Percentiles rank a stretch among this genome's conserved stretches.
phyloP scores from a whole-genome alignment of 2,888 invertebrate species.

The Dicranocentrus wangi region DNA sequence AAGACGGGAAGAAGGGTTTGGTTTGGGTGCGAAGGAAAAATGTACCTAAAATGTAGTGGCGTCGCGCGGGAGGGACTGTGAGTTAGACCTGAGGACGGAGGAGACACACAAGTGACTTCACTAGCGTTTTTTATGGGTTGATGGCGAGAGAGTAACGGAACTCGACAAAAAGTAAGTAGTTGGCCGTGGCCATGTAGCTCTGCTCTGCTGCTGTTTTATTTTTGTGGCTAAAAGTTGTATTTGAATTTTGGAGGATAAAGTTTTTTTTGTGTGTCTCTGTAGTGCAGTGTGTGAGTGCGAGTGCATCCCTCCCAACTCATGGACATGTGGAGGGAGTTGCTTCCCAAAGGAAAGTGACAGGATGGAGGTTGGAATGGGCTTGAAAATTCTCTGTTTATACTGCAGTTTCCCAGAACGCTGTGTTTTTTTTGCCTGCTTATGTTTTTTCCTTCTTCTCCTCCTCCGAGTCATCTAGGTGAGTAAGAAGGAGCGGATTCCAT shows the following conservation, averaged over 20 bases:
- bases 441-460: background rate
- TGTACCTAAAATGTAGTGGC: too few relatives aligned
- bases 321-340: background rate
- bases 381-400: constrained; percentile 25
- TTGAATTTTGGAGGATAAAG: constrained; percentile 30
- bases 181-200: too few relatives aligned
- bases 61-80: too few relatives aligned
- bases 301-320: too few relatives aligned
- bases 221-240: too few relatives aligned
- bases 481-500: constrained; percentile 65
- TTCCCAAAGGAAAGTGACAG: constrained; percentile 37
- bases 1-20: constrained; percentile 45
- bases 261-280: too few relatives aligned
- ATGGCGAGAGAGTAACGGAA: constrained; percentile 27
- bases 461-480: background rate
- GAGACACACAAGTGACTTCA: constrained; percentile 56
- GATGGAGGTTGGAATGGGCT: constrained; percentile 25
- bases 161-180: too few relatives aligned
- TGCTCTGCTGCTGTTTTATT: too few relatives aligned
- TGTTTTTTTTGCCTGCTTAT: too few relatives aligned
- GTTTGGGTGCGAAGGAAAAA: background rate
- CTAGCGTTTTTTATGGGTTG: constrained; percentile 43
- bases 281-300: too few relatives aligned
- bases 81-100: too few relatives aligned
- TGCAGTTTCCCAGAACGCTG: too few relatives aligned